A percentile compares a stretch with the other conserved stretches of the same genome.
phyloP scores from a whole-genome alignment of 2,888 invertebrate species.

The Metopia argyrocephala region DNA sequence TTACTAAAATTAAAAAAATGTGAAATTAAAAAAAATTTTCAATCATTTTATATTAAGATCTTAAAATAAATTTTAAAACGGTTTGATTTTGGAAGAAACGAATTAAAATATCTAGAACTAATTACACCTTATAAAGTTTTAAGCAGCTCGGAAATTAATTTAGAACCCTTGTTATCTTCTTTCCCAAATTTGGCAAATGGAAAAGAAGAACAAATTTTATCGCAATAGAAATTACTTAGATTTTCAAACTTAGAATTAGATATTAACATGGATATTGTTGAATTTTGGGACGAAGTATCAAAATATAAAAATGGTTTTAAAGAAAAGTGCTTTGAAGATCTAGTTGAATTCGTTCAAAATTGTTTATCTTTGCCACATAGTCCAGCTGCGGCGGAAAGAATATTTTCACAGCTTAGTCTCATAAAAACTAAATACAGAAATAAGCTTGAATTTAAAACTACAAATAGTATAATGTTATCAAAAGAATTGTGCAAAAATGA shows the following conservation, averaged over 20 bases:
- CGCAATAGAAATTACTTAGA: slow-evolving; percentile 6
- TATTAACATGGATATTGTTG: slow-evolving; percentile 2
- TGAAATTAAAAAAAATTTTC: too few relatives aligned
- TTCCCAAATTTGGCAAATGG: slow-evolving; percentile 10
- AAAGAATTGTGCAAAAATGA: slow-evolving; percentile 4
- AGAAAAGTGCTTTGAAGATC: neutral
- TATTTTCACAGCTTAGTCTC: neutral
- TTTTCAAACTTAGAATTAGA: neutral
- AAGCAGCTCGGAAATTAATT: neutral
- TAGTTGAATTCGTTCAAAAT: neutral
- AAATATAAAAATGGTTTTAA: neutral
- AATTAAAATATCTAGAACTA: slow-evolving; percentile 7
- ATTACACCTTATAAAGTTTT: slow-evolving; percentile 5
- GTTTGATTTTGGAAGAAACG: too few relatives aligned
- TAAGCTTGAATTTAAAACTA: neutral
- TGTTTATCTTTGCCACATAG: slow-evolving; percentile 9
- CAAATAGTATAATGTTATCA: too few relatives aligned
- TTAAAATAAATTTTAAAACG: too few relatives aligned
- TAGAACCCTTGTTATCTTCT: slow-evolving; percentile 7
- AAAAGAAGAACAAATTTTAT: too few relatives aligned
- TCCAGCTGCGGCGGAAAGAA: neutral
- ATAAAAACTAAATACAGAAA: slow-evolving; percentile 5
- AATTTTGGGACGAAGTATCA: slow-evolving; percentile 18
- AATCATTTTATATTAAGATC: too few relatives aligned
- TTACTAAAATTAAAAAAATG: too few relatives aligned